Evolutionary conservation across 2,113 vertebrate species (phyloP), one percentile per base, ranked within the genome.

Genomic region (Chauna torquata): DNA sequence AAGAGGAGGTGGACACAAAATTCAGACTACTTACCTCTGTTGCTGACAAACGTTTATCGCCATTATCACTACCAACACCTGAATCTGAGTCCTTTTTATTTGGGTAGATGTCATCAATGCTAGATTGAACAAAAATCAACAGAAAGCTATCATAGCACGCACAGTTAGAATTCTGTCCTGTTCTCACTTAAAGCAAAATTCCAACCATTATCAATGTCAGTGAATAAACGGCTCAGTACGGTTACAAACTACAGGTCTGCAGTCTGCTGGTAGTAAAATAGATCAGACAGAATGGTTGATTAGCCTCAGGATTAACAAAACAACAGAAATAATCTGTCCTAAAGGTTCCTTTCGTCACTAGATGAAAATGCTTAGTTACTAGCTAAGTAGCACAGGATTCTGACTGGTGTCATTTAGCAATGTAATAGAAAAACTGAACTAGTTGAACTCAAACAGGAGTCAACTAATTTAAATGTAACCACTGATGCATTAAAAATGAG

Each of bases 11-110:
- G 36, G 50, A 62, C 34, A 68, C 49, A 59, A 62, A 82, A 78
- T 11, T 47, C 10, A 87, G 12, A 24, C 25, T 82, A 68, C 86
- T 97, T 98, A 99, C 99, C 99, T 99, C 99, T 18, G 99, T 99
- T 38, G 99, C 98, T 59, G 99, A 99, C 65, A 99, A 98, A 57
- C 99, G 98, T 92, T 99, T 99, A 96, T 99, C 99, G 57, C 99
- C 99, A 70, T 99, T 99, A 96, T 99, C 99, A 81, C 99, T 99
- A 94, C 99, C 99, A 68, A 99, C 98, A 62, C 99, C 99, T 3
- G 99, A 99, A 96, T 99, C 99, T 9, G 99, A 99, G 97, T 99
- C 99, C 94, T 99, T 99, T 98, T 98, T 99, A 97, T 98, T 99
- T 97, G 98, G 98, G 95, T 98, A 98, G 87, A 99, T 97, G 88